Conservation (phyloP, 2,113 vertebrate genomes). For the Triplophysa rosa region DNA sequence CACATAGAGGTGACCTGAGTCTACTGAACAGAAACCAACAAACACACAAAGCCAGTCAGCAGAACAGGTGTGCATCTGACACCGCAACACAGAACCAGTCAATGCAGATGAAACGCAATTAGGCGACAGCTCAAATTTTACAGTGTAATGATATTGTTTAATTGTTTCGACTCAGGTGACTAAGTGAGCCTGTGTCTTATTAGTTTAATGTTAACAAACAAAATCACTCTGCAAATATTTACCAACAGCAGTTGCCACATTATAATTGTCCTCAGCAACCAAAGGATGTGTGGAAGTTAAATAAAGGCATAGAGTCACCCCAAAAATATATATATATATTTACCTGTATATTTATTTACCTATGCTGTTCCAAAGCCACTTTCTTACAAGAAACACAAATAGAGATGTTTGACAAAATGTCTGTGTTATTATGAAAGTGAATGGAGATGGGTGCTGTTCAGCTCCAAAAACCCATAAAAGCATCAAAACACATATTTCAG, state of each 20-base stretch:
- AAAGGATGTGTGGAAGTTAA: too few species aligned
- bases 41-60: constrained; percentile 51
- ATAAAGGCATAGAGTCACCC: too few species aligned
- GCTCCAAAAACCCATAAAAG: too few species aligned
- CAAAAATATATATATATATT: too few species aligned
- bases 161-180: constrained; percentile 31
- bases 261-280: not conserved
- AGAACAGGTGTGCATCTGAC: constrained; percentile 53
- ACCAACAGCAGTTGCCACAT: not conserved
- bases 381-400: too few species aligned
- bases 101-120: constrained; percentile 52
- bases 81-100: constrained; percentile 50
- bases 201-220: constrained; percentile 43
- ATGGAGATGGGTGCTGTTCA: too few species aligned
- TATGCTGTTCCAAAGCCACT: too few species aligned
- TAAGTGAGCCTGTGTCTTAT: constrained; percentile 34
- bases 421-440: too few species aligned
- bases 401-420: too few species aligned
- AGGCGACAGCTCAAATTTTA: constrained; percentile 43
- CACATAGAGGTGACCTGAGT: constrained; percentile 54
- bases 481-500: too few species aligned
- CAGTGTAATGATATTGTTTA: constrained; percentile 43
- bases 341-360: too few species aligned
- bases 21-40: constrained; percentile 48
- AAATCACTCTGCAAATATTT: constrained; percentile 43